Evolutionary conservation across 2,113 vertebrate species (phyloP).

Genomic region (Nycticorax nycticorax): DNA sequence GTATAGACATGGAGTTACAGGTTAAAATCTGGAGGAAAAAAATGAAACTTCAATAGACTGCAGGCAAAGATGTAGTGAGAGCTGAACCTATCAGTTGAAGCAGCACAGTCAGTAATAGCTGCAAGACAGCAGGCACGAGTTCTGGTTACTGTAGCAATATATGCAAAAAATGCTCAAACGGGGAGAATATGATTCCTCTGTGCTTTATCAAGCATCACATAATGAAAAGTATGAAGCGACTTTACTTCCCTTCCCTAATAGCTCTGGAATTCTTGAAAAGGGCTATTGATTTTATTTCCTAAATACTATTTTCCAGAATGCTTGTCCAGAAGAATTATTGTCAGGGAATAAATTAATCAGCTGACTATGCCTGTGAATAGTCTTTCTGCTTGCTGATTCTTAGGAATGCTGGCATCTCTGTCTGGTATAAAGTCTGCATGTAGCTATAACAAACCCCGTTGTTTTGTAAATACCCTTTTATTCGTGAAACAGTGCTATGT

Average conservation of each 20-base stretch:
- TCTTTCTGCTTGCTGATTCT: slow-evolving; percentile 23
- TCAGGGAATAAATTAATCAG: slow-evolving; percentile 40
- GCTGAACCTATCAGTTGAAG: background rate
- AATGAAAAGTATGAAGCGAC: background rate
- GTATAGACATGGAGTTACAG: background rate
- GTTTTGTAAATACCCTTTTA: slow-evolving; percentile 59
- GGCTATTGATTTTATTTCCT: slow-evolving; percentile 36
- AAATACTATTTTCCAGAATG: slow-evolving; percentile 6
- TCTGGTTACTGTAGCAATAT: slow-evolving; percentile 5
- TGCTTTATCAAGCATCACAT: slow-evolving; percentile 7
- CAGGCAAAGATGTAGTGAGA: background rate
- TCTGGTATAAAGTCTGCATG: slow-evolving; percentile 4
- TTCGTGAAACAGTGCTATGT: background rate
- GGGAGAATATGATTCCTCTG: background rate
- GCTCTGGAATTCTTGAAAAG: slow-evolving; percentile 5
- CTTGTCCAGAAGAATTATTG: background rate
- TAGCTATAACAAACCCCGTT: slow-evolving; percentile 26
- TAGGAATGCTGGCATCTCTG: slow-evolving; percentile 11
- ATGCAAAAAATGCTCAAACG: background rate
- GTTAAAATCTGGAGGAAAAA: background rate
- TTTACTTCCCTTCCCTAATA: background rate
- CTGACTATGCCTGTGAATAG: slow-evolving; percentile 10
- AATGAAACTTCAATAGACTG: background rate
- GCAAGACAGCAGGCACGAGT: background rate
- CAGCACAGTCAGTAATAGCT: background rate